Evolutionary conservation across 2,113 vertebrate species (phyloP).

Genomic region (Petaurus breviceps): DNA sequence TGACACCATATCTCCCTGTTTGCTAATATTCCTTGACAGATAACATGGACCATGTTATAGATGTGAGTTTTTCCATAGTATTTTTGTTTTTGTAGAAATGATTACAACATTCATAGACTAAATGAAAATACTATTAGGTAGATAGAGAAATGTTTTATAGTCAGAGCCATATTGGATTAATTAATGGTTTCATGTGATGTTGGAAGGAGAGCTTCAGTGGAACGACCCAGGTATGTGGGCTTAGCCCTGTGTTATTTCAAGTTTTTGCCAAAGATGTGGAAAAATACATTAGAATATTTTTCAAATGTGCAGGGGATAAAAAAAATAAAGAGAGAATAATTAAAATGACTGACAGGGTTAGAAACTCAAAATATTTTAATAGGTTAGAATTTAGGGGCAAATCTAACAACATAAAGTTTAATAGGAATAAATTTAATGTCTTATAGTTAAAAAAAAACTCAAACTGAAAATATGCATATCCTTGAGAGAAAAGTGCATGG

Average conservation of each 20-base stretch:
- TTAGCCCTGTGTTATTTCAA: background rate
- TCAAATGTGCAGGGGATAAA: background rate
- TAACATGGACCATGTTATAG: background rate
- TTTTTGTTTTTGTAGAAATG: background rate
- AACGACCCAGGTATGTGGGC: background rate
- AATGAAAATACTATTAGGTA: background rate
- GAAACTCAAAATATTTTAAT: background rate
- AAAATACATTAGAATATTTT: background rate
- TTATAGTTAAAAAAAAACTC: background rate
- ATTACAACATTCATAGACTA: background rate
- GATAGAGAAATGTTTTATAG: background rate
- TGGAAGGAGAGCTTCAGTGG: background rate
- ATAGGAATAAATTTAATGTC: background rate
- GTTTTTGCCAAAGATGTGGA: background rate
- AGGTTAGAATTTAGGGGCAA: background rate
- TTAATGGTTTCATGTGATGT: background rate
- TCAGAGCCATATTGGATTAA: background rate
- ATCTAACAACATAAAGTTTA: background rate
- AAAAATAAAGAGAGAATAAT: background rate
- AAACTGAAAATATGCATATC: no score
- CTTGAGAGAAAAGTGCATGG: background rate
- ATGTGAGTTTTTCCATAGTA: background rate
- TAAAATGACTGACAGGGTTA: background rate
- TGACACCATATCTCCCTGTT: background rate
- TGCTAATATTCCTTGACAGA: background rate